Evolutionary conservation across 2,888 invertebrate genomes (phyloP), one percentile per base, ranked within the genome.

Genomic region (Drosophila peninsularis): DNA sequence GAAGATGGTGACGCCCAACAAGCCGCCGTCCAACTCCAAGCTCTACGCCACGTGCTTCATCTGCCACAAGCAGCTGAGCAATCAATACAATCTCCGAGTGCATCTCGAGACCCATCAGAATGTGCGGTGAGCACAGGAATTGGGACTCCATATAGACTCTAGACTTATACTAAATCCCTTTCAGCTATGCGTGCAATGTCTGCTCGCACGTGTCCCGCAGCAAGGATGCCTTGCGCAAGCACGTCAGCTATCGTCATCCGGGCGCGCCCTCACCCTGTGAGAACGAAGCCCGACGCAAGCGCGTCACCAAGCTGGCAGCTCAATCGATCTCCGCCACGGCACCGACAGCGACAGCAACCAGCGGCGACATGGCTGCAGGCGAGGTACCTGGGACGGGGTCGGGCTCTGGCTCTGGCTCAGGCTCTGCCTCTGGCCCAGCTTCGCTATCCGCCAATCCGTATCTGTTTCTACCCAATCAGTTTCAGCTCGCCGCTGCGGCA

Each of bases 71-170:
- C 96, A 97, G 64, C 93, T 97, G 53, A 97, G 97, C 91, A 97
- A 97, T 93, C 97, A 97, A 92, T 97, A 97, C 93, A 97, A 97
- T 92, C 93, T 97, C 82, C 94, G 97, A 67, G 97, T 97, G 68
- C 97, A 97, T 89, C 95, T 97, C 95, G 97, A 97, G 90, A 97
- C 97, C 21, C 97, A 97, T 92, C 96, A 97, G 89, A 97, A 97
- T 77, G 95, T 96, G 53, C 95, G 92, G 92, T 92, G 49, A 80
- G 89, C 78, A 6, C n/a, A n/a, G 10, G 7, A n/a, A n/a, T 24
- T 13, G 10, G 6, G 3, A 41, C 5, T 37, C 27, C 7, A 0
- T 7, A 1, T 30, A 30, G 7, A 30, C 21, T 32, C 6, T 30
- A 6, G 27, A 30, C 21, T 32, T 3, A 24, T 37, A 17, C 4